Conservation (phyloP, 2,797 vertebrate genomes). For the Babyrousa celebensis region DNA sequence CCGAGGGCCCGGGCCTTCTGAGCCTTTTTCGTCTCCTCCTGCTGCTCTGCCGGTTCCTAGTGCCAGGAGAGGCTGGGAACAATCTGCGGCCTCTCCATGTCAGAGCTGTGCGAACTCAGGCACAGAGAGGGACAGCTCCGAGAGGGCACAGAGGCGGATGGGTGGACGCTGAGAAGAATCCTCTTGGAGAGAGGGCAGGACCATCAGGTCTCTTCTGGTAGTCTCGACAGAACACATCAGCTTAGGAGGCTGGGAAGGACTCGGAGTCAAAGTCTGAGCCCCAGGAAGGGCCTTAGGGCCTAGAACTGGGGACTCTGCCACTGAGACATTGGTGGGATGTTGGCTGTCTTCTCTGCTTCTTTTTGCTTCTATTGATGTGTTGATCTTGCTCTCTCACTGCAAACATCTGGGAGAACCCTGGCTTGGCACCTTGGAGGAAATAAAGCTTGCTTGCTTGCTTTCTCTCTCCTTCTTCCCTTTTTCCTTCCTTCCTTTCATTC, state of each 20-base stretch:
- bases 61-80: background rate
- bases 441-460: too few species aligned
- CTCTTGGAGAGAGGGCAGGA: background rate
- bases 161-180: background rate
- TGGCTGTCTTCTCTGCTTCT: background rate
- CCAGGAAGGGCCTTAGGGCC: background rate
- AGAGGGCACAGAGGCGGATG: background rate
- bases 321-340: accelerated
- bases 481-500: too few species aligned
- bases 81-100: background rate
- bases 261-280: background rate
- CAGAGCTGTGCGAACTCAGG: background rate
- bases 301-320: background rate
- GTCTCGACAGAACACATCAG: background rate
- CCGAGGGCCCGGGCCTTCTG: background rate
- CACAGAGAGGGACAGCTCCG: background rate
- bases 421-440: background rate
- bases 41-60: background rate
- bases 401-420: background rate
- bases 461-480: too few species aligned
- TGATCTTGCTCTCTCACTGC: background rate
- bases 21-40: background rate
- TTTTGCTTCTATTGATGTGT: background rate
- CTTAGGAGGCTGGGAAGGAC: background rate
- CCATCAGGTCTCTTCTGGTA: background rate